These are phyloP conservation scores for Alviniconcha strummeri DNA, from an alignment of 2,888 invertebrate species.

Conservation along the genomic window DNA sequence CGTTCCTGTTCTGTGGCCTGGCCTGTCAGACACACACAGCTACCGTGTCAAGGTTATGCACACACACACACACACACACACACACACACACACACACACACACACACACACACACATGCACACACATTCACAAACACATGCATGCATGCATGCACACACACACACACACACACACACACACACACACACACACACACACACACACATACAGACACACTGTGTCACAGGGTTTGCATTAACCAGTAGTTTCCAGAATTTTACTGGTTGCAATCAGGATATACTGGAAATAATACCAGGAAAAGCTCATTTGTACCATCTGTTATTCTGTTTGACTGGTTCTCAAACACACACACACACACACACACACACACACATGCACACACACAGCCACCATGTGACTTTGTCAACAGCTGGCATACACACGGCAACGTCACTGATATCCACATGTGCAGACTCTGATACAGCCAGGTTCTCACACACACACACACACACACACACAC, in stretches of 20 bases:
- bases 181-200: not conserved
- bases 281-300: too few species aligned
- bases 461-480: not conserved
- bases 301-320: too few species aligned
- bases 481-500: not conserved
- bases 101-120: not conserved
- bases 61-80: not conserved
- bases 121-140: not conserved
- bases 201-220: not conserved
- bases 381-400: not conserved
- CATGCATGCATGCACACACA: not conserved
- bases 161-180: not conserved
- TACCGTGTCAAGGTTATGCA: not conserved
- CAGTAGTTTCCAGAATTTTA: too few species aligned
- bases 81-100: not conserved
- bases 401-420: not conserved
- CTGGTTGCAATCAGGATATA: too few species aligned
- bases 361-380: not conserved
- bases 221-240: too few species aligned
- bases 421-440: not conserved
- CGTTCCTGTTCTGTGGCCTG: slow-evolving; percentile 63
- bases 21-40: slow-evolving; percentile 41
- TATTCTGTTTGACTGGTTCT: too few species aligned
- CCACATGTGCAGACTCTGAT: not conserved
- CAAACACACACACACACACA: not conserved